Base-by-base conservation (phyloP, 1,140 invertebrate genomes). In the Pantala flavescens region DNA sequence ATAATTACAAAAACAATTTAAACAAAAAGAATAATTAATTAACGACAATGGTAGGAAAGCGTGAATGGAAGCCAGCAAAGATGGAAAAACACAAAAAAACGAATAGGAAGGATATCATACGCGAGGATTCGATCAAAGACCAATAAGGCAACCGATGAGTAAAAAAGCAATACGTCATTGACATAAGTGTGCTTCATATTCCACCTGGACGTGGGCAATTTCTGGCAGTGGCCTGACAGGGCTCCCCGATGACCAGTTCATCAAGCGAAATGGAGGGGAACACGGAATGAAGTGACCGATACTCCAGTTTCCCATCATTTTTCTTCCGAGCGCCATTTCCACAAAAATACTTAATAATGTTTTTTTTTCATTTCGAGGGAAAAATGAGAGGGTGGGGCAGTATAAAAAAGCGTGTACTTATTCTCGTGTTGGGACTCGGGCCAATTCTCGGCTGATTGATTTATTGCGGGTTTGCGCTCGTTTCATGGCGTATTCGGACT, bases 281-380 rank as follows among this genome's bases (percentile, higher is more conserved):
- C 23, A 21, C n/a, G 36, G 19, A 43, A 16, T 16, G 24, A 43
- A 71, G 63, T 42, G 71, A 49, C 19, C 28, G 71, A 72, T 63
- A 76, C 75, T 36, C 23, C 75, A 63, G 49, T 63, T 63, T 63
- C 49, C 49, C 49, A 63, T 63, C 49, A 63, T 63, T 63, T 63
- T 63, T 63, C 49, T 63, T 63, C 49, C 49, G 49, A 12, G 2
- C 49, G 49, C 49, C 49, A 63, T 19, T 63, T 63, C 49, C 49
- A 63, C 49, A 63, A 63, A 63, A 63, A 63, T 63, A 63, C 49
- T 63, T 63, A 63, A 63, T 63, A 63, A 63, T 19, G n/a, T 21
- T 63, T 63, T 63, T 63, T 16, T n/a, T 16, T 16, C 12, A 21
- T 63, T 16, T 16, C 3, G 49, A 21, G n/a, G 14, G 49, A 63